A percentile compares a stretch with the other conserved stretches of the same genome.
These are phyloP conservation scores for Eueremaeus valkanovi DNA, from an alignment of 2,888 invertebrate genomes.

Conservation along the genomic window DNA sequence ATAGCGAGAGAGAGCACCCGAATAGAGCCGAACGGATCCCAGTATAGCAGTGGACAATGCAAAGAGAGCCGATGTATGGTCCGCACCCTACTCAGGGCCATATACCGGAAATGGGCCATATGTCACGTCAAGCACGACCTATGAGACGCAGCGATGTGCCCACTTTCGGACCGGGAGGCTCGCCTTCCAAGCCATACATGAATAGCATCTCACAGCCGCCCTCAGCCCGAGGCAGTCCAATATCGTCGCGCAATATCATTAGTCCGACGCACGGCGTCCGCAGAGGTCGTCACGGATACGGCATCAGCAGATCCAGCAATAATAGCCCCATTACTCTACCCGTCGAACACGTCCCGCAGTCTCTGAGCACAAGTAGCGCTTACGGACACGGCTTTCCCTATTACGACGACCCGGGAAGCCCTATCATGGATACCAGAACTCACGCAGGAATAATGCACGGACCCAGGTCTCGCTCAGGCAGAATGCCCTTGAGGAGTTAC, in stretches of 20 bases:
- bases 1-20: neutral
- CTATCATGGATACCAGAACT: slow-evolving; percentile 44
- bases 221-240: slow-evolving; percentile 45
- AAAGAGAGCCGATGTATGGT: slow-evolving; percentile 27
- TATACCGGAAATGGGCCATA: slow-evolving; percentile 22
- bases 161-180: slow-evolving; percentile 40
- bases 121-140: slow-evolving; percentile 25
- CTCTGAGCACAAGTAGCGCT: slow-evolving; percentile 44
- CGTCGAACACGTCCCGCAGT: slow-evolving; percentile 45
- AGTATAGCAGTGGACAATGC: slow-evolving; percentile 30
- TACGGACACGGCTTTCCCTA: slow-evolving; percentile 46
- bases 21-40: neutral
- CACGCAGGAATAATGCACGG: slow-evolving; percentile 33
- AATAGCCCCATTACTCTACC: slow-evolving; percentile 46
- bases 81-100: neutral
- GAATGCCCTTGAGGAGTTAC: slow-evolving; percentile 52
- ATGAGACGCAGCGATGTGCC: slow-evolving; percentile 38
- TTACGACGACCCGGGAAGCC: slow-evolving; percentile 45
- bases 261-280: slow-evolving; percentile 41
- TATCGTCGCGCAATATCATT: slow-evolving; percentile 42
- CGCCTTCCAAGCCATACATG: slow-evolving; percentile 38
- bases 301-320: slow-evolving; percentile 46
- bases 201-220: slow-evolving; percentile 47
- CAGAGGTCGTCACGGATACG: slow-evolving; percentile 44
- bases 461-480: slow-evolving; percentile 19